Evolutionary conservation across 2,888 invertebrate species (phyloP).

Genomic region (Diadegma fenestrale): DNA sequence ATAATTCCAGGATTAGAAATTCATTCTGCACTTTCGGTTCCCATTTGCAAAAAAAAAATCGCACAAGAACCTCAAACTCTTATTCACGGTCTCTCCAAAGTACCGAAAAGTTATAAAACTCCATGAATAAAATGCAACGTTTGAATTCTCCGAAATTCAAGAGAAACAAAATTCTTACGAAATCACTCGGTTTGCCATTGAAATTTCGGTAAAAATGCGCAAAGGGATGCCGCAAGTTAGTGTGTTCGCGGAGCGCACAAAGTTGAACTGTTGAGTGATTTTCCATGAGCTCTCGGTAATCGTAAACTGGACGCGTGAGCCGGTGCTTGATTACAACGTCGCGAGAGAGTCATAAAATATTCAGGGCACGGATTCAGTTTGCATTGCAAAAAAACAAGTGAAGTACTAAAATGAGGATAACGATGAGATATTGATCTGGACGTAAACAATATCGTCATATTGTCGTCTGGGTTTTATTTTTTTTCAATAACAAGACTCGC

Average conservation of each 20-base stretch:
- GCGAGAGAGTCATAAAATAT: conserved; percentile 54
- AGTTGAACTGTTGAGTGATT: conserved; percentile 42
- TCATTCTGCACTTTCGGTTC: neutral
- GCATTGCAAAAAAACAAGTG: conserved; percentile 50
- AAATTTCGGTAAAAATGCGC: neutral
- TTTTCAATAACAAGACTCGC: conserved; percentile 22
- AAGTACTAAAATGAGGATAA: neutral
- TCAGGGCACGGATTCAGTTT: conserved; percentile 37
- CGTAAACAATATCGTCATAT: conserved; percentile 45
- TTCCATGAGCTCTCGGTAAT: conserved; percentile 35
- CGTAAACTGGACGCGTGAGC: conserved; percentile 12
- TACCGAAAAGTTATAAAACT: neutral
- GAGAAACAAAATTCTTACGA: neutral
- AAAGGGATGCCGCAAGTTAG: conserved; percentile 6
- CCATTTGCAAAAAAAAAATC: neutral
- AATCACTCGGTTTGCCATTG: neutral
- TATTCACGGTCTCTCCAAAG: neutral
- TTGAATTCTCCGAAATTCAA: neutral
- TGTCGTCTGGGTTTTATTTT: neutral
- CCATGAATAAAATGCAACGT: neutral
- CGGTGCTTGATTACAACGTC: conserved; percentile 19
- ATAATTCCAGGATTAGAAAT: neutral
- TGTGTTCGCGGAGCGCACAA: conserved; percentile 25
- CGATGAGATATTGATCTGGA: conserved; percentile 36
- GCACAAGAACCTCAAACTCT: too few species aligned